phyloP scores from a whole-genome alignment of 2,113 vertebrate genomes.

The Phyllopteryx taeniolatus region DNA sequence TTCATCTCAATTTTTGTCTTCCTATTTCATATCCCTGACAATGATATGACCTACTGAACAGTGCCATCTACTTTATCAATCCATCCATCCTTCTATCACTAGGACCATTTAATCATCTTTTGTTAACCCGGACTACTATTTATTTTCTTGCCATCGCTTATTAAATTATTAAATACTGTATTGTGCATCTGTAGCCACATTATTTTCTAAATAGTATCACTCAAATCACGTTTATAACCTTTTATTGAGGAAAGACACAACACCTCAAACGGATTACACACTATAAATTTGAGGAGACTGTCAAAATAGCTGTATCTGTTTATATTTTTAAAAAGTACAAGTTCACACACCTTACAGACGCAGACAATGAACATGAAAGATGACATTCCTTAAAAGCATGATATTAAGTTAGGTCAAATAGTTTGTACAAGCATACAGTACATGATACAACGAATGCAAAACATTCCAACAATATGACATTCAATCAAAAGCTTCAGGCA shows the following conservation, averaged over 20 bases:
- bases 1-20: too few relatives aligned
- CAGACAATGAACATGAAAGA: constrained; percentile 18
- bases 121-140: too few relatives aligned
- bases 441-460: constrained; percentile 25
- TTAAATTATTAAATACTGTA: too few relatives aligned
- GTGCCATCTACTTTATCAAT: too few relatives aligned
- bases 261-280: constrained; percentile 23
- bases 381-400: constrained; percentile 28
- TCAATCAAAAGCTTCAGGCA: constrained; percentile 11
- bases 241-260: constrained; percentile 54
- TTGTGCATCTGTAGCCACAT: too few relatives aligned
- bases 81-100: too few relatives aligned
- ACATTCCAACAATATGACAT: constrained; percentile 38
- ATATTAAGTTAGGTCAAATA: constrained; percentile 1
- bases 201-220: neutral
- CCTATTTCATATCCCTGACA: too few relatives aligned
- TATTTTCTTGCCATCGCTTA: too few relatives aligned
- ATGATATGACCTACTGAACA: too few relatives aligned
- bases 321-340: constrained; percentile 31
- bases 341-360: constrained; percentile 14
- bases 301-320: constrained; percentile 52
- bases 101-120: too few relatives aligned
- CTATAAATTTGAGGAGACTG: constrained; percentile 47
- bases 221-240: constrained; percentile 26
- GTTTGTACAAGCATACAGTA: constrained; percentile 20